Base-by-base conservation (phyloP, 2,797 vertebrate genomes). In the Gobionotothen gibberifrons region DNA sequence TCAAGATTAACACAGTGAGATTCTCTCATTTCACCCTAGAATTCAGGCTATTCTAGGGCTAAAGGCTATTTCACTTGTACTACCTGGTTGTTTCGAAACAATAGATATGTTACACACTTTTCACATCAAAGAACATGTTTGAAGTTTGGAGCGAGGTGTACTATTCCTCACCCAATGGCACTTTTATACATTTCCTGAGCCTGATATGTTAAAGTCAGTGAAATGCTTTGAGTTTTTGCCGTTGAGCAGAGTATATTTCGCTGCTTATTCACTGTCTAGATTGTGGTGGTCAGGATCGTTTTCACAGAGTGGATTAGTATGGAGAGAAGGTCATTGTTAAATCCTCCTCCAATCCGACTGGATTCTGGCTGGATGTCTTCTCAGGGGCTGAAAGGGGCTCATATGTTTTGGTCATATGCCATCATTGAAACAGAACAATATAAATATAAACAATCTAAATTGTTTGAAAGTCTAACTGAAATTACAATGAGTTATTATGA, bases 271-370 rank as follows among this genome's bases (percentile, higher is more conserved):
- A 64, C 69, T 70, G 76, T 65, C 59, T 44, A 48, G 61, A 79
- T 61, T 54, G 44, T 44, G 72, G 67, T 44, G 75, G 77, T 73
- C 16, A 3, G 64, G 79, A 71, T 84, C 81, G 46, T 69, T 87
- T 90, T 83, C 77, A 78, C 69, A 82, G 69, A 82, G 86, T 76
- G 82, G 82, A 90, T 90, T 86, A 88, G 22, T 26, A 26, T 4
- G 3, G 69, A 69, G 59, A 72, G 76, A 88, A 89, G 85, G 88
- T 90, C 89, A 88, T 61, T 67, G 67, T 81, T 82, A 87, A 87
- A 71, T 87, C 83, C 83, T 85, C 72, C 64, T 5, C 59, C 1
- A 59, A 65, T 59, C 78, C 39, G 76, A 64, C 74, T 48, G 53
- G 58, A 74, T 74, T 78, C 63, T 39, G 58, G 61, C 82, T 65